Conservation (phyloP, 2,888 invertebrate species). For the Sisyra terminalis region DNA sequence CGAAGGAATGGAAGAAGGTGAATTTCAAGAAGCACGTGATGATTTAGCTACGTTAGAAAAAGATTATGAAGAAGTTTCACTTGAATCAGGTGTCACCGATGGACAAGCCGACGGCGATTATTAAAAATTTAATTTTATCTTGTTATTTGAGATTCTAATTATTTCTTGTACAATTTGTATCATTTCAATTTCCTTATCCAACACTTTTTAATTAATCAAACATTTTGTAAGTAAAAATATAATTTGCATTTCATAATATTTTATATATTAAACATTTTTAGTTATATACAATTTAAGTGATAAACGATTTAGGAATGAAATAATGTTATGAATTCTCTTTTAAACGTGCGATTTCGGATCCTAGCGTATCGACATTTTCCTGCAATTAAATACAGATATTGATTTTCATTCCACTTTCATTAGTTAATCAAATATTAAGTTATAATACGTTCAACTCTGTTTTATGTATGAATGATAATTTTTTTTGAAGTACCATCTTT, state of each 20-base stretch:
- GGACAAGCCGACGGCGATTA: conserved; percentile 9
- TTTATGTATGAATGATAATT: too few species aligned
- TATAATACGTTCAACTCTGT: too few species aligned
- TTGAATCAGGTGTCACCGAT: conserved; percentile 29
- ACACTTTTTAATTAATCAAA: not conserved
- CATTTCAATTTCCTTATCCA: not conserved
- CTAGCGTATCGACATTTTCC: conserved; percentile 68
- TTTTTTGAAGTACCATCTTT: too few species aligned
- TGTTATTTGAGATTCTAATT: not conserved
- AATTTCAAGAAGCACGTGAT: conserved; percentile 67
- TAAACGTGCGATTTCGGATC: conserved; percentile 58
- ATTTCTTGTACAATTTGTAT: not conserved
- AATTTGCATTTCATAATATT: not conserved
- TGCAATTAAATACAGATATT: too few species aligned
- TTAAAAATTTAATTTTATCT: not conserved
- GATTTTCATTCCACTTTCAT: too few species aligned
- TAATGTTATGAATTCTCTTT: conserved; percentile 14
- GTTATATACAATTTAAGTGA: not conserved
- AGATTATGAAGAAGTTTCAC: conserved; percentile 58
- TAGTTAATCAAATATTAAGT: too few species aligned
- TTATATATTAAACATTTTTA: not conserved
- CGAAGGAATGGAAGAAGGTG: conserved; percentile 69
- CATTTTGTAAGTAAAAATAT: not conserved
- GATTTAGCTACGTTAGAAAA: conserved; percentile 56
- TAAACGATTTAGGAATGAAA: not conserved